These are phyloP conservation scores for Incurvaria masculella DNA, from an alignment of 2,888 invertebrate species.

Conservation along the genomic window DNA sequence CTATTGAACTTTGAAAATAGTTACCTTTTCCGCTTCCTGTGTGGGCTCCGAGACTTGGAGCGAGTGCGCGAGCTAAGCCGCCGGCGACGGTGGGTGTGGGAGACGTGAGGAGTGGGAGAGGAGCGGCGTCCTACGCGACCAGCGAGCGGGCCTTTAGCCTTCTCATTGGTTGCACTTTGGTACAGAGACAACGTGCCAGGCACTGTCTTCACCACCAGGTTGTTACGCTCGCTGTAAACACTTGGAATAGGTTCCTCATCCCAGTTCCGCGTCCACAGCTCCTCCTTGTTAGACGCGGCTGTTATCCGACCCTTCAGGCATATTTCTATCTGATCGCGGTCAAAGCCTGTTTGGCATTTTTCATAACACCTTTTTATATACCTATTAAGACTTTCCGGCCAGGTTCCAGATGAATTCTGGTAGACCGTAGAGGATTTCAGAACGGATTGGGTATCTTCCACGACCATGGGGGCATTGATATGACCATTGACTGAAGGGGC, in stretches of 20 bases:
- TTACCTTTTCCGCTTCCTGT: constrained; percentile 49
- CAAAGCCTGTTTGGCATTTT: constrained; percentile 82
- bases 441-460: constrained; percentile 25
- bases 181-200: constrained; percentile 56
- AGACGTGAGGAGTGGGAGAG: too few relatives aligned
- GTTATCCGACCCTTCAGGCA: constrained; percentile 93
- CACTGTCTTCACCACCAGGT: constrained; percentile 60
- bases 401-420: constrained; percentile 54
- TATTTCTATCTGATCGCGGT: constrained; percentile 92
- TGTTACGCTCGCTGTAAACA: constrained; percentile 75
- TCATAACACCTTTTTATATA: constrained; percentile 93
- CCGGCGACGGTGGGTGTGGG: constrained; percentile 35
- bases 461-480: constrained; percentile 1
- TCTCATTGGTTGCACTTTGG: constrained; percentile 48
- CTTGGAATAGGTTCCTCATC: constrained; percentile 89
- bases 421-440: constrained; percentile 34
- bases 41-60: constrained; percentile 47
- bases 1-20: constrained; percentile 1
- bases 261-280: constrained; percentile 92
- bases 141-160: constrained; percentile 23
- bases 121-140: constrained; percentile 29
- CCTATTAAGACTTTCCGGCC: constrained; percentile 77
- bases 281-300: constrained; percentile 83
- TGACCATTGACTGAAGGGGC: neutral
- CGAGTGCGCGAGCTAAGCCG: constrained; percentile 36